Evolutionary conservation across 2,797 vertebrate genomes (phyloP).

Genomic region (Anableps anableps): DNA sequence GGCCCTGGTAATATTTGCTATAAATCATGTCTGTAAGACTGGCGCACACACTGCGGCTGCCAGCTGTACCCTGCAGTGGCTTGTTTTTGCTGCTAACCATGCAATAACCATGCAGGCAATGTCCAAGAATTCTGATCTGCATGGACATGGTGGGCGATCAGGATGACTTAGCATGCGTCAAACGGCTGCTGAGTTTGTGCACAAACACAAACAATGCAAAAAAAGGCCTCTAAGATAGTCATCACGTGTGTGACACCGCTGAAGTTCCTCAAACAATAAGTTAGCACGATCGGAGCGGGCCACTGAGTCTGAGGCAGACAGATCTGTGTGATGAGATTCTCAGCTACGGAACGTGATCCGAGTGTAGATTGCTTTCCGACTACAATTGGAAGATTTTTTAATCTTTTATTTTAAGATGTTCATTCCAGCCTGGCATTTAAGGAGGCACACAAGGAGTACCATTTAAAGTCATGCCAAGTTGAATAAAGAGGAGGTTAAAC

Average conservation of each 20-base stretch:
- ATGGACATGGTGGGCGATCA: slow-evolving; percentile 18
- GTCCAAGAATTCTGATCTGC: slow-evolving; percentile 8
- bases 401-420: slow-evolving; percentile 9
- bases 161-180: slow-evolving; percentile 24
- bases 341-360: slow-evolving; percentile 50
- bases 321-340: slow-evolving; percentile 61
- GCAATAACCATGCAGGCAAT: slow-evolving; percentile 28
- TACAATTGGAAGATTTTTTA: not conserved
- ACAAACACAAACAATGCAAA: slow-evolving; percentile 19
- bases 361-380: slow-evolving; percentile 27
- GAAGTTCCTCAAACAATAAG: slow-evolving; percentile 63
- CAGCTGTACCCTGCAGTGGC: slow-evolving; percentile 14
- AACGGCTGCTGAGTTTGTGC: slow-evolving; percentile 6
- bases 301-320: slow-evolving; percentile 43
- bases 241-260: slow-evolving; percentile 48
- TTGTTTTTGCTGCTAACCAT: slow-evolving; percentile 32
- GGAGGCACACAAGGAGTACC: not conserved
- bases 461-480: slow-evolving; percentile 14
- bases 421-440: slow-evolving; percentile 39
- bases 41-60: slow-evolving; percentile 16
- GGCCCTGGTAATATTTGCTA: slow-evolving; percentile 63
- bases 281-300: slow-evolving; percentile 50
- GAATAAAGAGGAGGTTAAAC: slow-evolving; percentile 29
- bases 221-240: slow-evolving; percentile 49
- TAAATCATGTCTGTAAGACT: slow-evolving; percentile 58